phyloP scores from a whole-genome alignment of 2,888 invertebrate species.

The Mesorhabditis spiculigera region DNA sequence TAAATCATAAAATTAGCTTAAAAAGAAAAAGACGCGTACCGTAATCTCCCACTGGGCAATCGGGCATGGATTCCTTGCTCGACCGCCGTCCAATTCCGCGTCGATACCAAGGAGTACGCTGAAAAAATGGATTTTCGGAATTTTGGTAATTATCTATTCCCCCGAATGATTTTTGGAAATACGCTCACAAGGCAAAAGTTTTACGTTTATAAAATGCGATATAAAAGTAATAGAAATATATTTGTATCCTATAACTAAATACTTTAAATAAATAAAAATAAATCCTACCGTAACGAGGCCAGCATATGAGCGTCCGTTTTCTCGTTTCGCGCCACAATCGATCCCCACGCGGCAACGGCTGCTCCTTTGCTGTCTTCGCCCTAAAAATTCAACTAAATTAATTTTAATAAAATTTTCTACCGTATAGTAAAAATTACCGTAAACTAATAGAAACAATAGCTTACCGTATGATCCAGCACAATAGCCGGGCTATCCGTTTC shows the following conservation, averaged over 20 bases:
- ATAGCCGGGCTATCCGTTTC: slow-evolving; percentile 25
- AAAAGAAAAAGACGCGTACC: background rate
- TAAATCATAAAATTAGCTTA: slow-evolving; percentile 7
- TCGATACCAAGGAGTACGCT: slow-evolving; percentile 38
- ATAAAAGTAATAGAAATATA: background rate
- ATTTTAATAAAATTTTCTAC: background rate
- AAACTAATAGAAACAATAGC: background rate
- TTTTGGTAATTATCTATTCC: background rate
- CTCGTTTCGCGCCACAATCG: slow-evolving; percentile 35
- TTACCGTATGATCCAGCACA: slow-evolving; percentile 29
- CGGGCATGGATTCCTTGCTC: slow-evolving; percentile 26
- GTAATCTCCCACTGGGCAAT: slow-evolving; percentile 39
- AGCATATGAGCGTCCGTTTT: slow-evolving; percentile 23
- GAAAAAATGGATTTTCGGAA: background rate
- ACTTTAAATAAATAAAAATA: background rate
- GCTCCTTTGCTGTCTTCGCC: slow-evolving; percentile 37
- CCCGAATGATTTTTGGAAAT: background rate
- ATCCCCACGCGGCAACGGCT: slow-evolving; percentile 52
- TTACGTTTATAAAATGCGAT: background rate
- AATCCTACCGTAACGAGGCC: slow-evolving; percentile 22
- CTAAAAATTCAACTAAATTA: slow-evolving; percentile 9
- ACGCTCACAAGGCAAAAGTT: background rate
- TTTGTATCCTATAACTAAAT: too few relatives aligned
- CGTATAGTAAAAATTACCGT: background rate
- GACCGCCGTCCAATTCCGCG: slow-evolving; percentile 22